Base-by-base conservation (phyloP, 1,140 invertebrate genomes). In the Phymorhynchus buccinoides region DNA sequence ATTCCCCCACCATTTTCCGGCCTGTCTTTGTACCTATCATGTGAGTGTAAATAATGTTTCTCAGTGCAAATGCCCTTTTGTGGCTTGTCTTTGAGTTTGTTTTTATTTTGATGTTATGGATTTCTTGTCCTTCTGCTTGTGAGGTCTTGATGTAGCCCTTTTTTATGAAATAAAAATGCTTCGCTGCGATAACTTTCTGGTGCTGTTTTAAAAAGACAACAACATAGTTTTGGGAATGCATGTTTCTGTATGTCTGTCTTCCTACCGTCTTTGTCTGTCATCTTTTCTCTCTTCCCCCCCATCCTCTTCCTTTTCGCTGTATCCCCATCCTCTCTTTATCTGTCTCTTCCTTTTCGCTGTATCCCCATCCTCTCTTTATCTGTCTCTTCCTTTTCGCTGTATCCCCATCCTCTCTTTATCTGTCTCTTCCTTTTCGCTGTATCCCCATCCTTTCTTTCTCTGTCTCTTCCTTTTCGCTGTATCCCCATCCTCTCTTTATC, bases 111-210 rank as follows among this genome's bases (percentile, higher is more conserved):
- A 14, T 56, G 52, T 27, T 14, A 56, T 14, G 27, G 52, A 27
- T 32, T 35, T 73, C 32, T 35, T 39, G 32, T 73, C 32, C 71
- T n/a, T 73, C 71, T 73, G 32, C 32, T 39, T 73, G 71, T 73
- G 37, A 73, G n/a, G 32, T 73, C 32, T 73, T 73, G 71, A 73
- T 73, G 71, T 35, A 37, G 71, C 37, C 71, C n/a, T n/a, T 37
- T 73, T 12, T 35, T 37, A 35, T 37, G 71, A 73, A 73, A 35
- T 39, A 73, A 39, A 73, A 80, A 80, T 35, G 44, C 42, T 56
- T 80, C 18, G 75, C 39, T 78, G 75, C 22, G 75, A 39, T 16
- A 42, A 16, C 7, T 73, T 73, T 32, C 68, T 32, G 68, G 68
- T 32, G 35, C 7, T 78, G 75, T 12, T 42, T 32, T 27, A 0